A percentile compares a stretch with the other conserved stretches of the same genome.
Evolutionary conservation across 2,888 invertebrate genomes (phyloP).

Genomic region (Elmis aenea): DNA sequence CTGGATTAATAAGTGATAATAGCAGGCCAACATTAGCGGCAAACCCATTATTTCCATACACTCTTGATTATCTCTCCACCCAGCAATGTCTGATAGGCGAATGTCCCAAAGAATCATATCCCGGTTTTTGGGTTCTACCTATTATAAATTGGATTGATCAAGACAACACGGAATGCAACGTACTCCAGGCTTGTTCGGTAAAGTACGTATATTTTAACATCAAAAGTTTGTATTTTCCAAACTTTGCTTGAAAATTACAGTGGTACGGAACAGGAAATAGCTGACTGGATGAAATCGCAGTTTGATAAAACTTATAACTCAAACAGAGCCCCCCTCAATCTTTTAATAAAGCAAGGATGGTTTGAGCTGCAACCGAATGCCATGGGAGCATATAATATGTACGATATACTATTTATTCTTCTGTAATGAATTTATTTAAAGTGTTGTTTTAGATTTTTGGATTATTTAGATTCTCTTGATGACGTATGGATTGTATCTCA

Average conservation of each 20-base stretch:
- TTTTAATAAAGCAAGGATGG: slow-evolving; percentile 50
- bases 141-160: slow-evolving; percentile 55
- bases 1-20: slow-evolving; percentile 55
- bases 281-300: slow-evolving; percentile 45
- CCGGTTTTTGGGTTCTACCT: slow-evolving; percentile 63
- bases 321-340: slow-evolving; percentile 48
- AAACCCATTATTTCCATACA: slow-evolving; percentile 63
- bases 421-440: not conserved
- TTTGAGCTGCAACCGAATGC: slow-evolving; percentile 37
- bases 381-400: slow-evolving; percentile 29
- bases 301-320: slow-evolving; percentile 44
- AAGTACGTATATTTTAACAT: slow-evolving; percentile 42
- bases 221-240: no score
- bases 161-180: slow-evolving; percentile 50
- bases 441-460: slow-evolving; percentile 34
- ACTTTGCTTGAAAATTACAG: no score
- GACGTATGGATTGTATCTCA: slow-evolving; percentile 47
- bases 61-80: slow-evolving; percentile 54
- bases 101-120: slow-evolving; percentile 55
- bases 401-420: not conserved
- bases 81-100: slow-evolving; percentile 54
- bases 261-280: slow-evolving; percentile 32
- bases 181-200: slow-evolving; percentile 52
- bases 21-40: slow-evolving; percentile 54
- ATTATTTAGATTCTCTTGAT: slow-evolving; percentile 30